phyloP scores from a whole-genome alignment of 2,888 invertebrate species.

The Margaritifera margaritifera region DNA sequence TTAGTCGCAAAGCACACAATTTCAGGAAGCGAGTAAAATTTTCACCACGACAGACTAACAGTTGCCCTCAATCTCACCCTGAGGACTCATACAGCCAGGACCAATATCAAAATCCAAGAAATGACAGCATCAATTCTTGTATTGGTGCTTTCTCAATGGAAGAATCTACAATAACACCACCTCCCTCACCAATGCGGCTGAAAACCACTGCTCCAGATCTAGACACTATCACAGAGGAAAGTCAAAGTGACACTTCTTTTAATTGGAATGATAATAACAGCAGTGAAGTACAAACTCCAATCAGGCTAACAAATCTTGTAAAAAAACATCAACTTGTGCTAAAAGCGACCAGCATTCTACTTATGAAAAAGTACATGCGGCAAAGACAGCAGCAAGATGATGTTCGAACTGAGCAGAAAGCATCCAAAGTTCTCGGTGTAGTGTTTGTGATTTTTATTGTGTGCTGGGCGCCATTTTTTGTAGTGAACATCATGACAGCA shows the following conservation, averaged over 20 bases:
- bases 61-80: constrained; percentile 22
- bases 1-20: constrained; percentile 42
- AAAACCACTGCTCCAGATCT: constrained; percentile 17
- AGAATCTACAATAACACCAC: constrained; percentile 21
- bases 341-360: constrained; percentile 65
- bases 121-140: constrained; percentile 6
- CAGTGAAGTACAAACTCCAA: constrained; percentile 22
- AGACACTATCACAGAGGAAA: constrained; percentile 28
- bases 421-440: constrained; percentile 83
- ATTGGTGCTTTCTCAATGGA: not conserved
- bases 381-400: constrained; percentile 42
- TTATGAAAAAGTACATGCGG: constrained; percentile 45
- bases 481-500: constrained; percentile 65
- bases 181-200: constrained; percentile 29
- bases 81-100: constrained; percentile 4
- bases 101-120: constrained; percentile 15
- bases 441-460: constrained; percentile 71
- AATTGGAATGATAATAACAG: constrained; percentile 16
- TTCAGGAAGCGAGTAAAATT: constrained; percentile 41
- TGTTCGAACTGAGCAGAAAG: constrained; percentile 92
- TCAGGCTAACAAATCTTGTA: constrained; percentile 52
- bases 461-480: constrained; percentile 72
- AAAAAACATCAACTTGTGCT: constrained; percentile 66
- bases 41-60: constrained; percentile 33
- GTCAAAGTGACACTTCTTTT: constrained; percentile 22